A percentile compares a stretch with the other conserved stretches of the same genome.
These are phyloP conservation scores for Spodoptera littoralis DNA, from an alignment of 2,888 invertebrate genomes.

Conservation along the genomic window DNA sequence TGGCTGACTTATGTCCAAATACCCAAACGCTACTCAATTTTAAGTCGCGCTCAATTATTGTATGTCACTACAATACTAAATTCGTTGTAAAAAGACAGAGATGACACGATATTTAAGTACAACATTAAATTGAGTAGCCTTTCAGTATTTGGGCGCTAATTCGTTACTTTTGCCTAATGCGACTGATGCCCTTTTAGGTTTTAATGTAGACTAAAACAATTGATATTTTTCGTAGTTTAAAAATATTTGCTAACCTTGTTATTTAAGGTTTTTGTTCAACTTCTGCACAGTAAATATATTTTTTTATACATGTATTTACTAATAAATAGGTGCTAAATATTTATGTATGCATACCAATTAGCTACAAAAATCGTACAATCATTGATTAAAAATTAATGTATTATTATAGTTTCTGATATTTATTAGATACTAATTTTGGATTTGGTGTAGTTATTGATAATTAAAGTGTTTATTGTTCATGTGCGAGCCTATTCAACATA, in stretches of 20 bases:
- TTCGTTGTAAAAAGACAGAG: too few relatives aligned
- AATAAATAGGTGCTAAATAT: constrained; percentile 38
- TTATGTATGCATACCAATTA: constrained; percentile 31
- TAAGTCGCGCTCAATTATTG: too few relatives aligned
- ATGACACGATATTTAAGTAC: too few relatives aligned
- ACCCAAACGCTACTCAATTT: too few relatives aligned
- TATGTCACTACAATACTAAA: too few relatives aligned
- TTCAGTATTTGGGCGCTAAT: too few relatives aligned
- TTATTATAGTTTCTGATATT: constrained; percentile 15
- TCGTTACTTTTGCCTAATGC: too few relatives aligned
- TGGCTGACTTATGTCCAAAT: too few relatives aligned
- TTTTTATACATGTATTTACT: constrained; percentile 46
- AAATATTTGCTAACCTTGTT: constrained; percentile 29
- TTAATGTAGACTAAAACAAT: constrained; percentile 25
- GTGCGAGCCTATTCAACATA: constrained; percentile 1
- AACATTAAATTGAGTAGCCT: too few relatives aligned
- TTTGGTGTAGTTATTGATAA: constrained; percentile 6
- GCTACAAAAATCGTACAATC: constrained; percentile 10
- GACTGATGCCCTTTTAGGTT: constrained; percentile 8
- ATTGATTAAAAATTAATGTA: constrained; percentile 11
- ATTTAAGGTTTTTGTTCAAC: constrained; percentile 28
- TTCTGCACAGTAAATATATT: constrained; percentile 62
- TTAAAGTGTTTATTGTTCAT: neutral
- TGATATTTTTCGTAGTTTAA: constrained; percentile 46
- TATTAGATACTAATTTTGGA: constrained; percentile 9